Evolutionary conservation across 2,113 vertebrate genomes (phyloP).

Genomic region (Stigmatopora nigra): DNA sequence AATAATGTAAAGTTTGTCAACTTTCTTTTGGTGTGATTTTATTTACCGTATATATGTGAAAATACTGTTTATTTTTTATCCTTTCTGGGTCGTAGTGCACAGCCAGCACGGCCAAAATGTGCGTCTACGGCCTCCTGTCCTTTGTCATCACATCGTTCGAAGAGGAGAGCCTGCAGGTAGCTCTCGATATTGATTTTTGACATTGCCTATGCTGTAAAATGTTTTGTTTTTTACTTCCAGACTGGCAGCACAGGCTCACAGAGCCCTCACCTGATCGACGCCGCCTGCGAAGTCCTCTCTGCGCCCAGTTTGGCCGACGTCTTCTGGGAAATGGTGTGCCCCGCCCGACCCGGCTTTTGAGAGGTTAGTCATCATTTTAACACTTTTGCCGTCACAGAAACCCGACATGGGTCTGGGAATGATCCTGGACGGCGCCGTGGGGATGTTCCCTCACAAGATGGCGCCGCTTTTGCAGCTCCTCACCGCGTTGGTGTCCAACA

Average conservation of each 20-base stretch:
- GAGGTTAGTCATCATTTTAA: not conserved
- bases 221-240: not conserved
- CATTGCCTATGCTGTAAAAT: too few species aligned
- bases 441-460: constrained; percentile 89
- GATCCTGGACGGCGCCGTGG: constrained; percentile 88
- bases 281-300: constrained; percentile 88
- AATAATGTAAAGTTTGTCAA: constrained; percentile 78
- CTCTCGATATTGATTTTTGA: not conserved
- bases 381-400: constrained; percentile 65
- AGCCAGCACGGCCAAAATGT: constrained; percentile 91
- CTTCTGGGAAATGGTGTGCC: constrained; percentile 93
- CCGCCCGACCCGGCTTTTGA: not conserved
- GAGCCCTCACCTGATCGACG: constrained; percentile 82
- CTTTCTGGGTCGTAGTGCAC: constrained; percentile 73
- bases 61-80: not conserved
- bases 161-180: constrained; percentile 89
- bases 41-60: too few species aligned
- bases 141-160: constrained; percentile 90
- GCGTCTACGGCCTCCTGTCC: constrained; percentile 88
- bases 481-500: constrained; percentile 86
- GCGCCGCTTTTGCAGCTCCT: constrained; percentile 87
- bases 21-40: not conserved
- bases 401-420: constrained; percentile 89
- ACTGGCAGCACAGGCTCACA: not conserved
- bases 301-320: constrained; percentile 87